Conservation (phyloP, 2,113 vertebrate species). For the Phocoena phocoena region DNA sequence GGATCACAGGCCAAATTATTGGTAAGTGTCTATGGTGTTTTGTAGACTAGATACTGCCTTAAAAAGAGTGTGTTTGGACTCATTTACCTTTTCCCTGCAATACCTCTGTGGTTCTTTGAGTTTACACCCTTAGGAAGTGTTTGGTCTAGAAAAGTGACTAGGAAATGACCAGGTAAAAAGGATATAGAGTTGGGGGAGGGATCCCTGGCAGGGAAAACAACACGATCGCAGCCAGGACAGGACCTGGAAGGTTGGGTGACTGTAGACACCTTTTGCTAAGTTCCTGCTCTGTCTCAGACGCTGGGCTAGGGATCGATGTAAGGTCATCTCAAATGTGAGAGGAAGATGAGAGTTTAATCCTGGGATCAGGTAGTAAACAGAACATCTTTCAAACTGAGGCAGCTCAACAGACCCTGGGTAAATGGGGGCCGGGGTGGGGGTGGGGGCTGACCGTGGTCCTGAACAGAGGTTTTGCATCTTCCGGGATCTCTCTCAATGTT, state of each 20-base stretch:
- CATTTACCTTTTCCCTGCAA: background rate
- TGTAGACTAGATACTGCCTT: background rate
- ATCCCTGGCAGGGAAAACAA: background rate
- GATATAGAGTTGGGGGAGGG: rapidly evolving
- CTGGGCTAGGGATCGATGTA: background rate
- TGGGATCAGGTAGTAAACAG: background rate
- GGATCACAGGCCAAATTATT: background rate
- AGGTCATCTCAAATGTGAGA: background rate
- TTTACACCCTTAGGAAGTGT: background rate
- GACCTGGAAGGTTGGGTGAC: background rate
- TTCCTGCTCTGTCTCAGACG: background rate
- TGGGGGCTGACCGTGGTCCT: background rate
- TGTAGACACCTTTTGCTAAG: background rate
- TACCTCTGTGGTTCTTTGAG: background rate
- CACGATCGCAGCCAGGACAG: background rate
- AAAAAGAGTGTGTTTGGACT: background rate
- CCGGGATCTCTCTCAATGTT: background rate
- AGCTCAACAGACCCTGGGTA: background rate
- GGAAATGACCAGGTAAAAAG: background rate
- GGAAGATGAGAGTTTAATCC: background rate
- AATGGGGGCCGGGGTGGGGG: background rate
- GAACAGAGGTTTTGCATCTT: background rate
- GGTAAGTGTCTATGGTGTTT: background rate
- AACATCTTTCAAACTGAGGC: background rate
- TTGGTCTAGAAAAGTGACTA: background rate